These are phyloP conservation scores for Drosophila nigricruria DNA, from an alignment of 2,888 invertebrate species.

Conservation along the genomic window DNA sequence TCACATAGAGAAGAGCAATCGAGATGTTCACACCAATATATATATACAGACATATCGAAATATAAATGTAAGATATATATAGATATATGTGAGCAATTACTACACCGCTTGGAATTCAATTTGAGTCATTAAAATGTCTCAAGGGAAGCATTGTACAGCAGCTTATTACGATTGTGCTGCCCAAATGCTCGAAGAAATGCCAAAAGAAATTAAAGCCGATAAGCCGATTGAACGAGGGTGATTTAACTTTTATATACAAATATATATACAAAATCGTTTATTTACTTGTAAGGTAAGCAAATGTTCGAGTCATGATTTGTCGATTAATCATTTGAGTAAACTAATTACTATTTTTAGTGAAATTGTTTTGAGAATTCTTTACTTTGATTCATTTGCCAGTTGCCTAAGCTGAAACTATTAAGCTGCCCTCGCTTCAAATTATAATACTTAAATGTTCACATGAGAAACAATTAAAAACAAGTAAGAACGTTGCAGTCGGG, in stretches of 20 bases:
- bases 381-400: too few species aligned
- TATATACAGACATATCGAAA: not conserved
- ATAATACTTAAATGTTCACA: not conserved
- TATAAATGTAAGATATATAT: not conserved
- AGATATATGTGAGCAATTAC: constrained; percentile 4
- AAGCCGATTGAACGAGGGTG: constrained; percentile 16
- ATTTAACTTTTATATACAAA: not conserved
- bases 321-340: not conserved
- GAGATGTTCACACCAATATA: constrained; percentile 4
- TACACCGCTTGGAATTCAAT: constrained; percentile 12
- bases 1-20: constrained; percentile 28
- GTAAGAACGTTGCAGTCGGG: too few species aligned
- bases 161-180: not conserved
- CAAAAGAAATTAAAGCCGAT: constrained; percentile 18
- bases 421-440: not conserved
- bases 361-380: not conserved
- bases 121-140: constrained; percentile 24
- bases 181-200: not conserved
- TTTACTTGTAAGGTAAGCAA: too few species aligned
- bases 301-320: not conserved
- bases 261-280: not conserved
- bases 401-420: too few species aligned
- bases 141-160: constrained; percentile 2
- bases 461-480: not conserved
- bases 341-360: not conserved